A percentile compares a stretch with the other conserved stretches of the same genome.
phyloP scores from a whole-genome alignment of 2,888 invertebrate genomes.

The Cordilura impudica region DNA sequence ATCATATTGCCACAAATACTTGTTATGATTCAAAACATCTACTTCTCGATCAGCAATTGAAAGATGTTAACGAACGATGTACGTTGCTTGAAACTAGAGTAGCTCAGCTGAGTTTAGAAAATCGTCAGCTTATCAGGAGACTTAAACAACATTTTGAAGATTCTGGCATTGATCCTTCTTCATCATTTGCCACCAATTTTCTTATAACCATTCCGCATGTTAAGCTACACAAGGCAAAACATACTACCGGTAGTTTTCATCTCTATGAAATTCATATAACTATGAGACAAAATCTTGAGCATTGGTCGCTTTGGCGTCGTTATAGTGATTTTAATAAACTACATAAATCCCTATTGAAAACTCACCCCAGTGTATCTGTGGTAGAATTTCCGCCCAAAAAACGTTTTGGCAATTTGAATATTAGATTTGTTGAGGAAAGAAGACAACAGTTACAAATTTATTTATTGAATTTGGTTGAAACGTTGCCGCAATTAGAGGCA shows the following conservation, averaged over 20 bases:
- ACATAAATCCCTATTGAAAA: constrained; percentile 87
- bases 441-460: constrained; percentile 91
- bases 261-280: constrained; percentile 77
- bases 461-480: constrained; percentile 88
- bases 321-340: constrained; percentile 95
- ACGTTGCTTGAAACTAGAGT: constrained; percentile 74
- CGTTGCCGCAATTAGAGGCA: constrained; percentile 87
- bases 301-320: constrained; percentile 97
- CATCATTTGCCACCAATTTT: constrained; percentile 73
- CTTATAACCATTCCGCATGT: constrained; percentile 76
- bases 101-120: constrained; percentile 74
- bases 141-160: constrained; percentile 73
- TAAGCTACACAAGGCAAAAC: constrained; percentile 69
- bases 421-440: constrained; percentile 91
- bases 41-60: constrained; percentile 71
- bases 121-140: constrained; percentile 73
- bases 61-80: constrained; percentile 72
- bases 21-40: constrained; percentile 60
- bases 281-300: constrained; percentile 81
- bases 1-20: constrained; percentile 40
- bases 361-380: constrained; percentile 87
- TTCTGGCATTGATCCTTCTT: constrained; percentile 72
- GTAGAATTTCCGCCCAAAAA: constrained; percentile 98
- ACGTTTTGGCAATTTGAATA: constrained; percentile 93
- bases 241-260: constrained; percentile 69